phyloP scores from a whole-genome alignment of 2,113 vertebrate genomes.

The Plecturocebus donacophilus region DNA sequence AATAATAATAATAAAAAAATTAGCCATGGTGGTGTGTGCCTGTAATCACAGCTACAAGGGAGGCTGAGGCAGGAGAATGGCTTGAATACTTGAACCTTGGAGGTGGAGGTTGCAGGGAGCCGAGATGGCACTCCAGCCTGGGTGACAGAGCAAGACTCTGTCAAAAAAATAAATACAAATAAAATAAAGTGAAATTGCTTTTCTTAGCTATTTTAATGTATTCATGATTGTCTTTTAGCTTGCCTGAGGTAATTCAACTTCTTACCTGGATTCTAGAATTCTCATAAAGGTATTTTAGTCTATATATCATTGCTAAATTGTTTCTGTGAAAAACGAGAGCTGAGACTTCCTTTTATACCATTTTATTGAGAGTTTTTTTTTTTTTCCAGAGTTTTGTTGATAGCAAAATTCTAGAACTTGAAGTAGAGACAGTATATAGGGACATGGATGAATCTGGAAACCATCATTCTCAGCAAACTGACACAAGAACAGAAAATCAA shows the following conservation, averaged over 20 bases:
- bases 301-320: not conserved
- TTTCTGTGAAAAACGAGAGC: not conserved
- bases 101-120: too few species aligned
- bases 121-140: too few species aligned
- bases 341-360: not conserved
- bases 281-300: not conserved
- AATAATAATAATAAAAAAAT: too few species aligned
- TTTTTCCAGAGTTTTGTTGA: not conserved
- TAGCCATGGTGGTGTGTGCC: too few species aligned
- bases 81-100: too few species aligned
- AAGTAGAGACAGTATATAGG: not conserved
- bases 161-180: too few species aligned
- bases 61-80: too few species aligned
- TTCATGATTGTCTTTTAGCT: not conserved
- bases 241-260: not conserved
- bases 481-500: too few species aligned
- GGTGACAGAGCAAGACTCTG: too few species aligned
- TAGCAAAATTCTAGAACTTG: not conserved
- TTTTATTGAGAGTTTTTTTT: not conserved
- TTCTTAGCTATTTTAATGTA: not conserved
- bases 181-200: not conserved
- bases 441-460: too few species aligned
- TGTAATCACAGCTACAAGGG: too few species aligned
- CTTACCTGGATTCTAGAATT: not conserved
- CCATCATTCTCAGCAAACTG: too few species aligned